Percentiles rank a stretch among this genome's conserved stretches.
Conservation (phyloP, 2,888 invertebrate species). For the Escarpia spicata region DNA sequence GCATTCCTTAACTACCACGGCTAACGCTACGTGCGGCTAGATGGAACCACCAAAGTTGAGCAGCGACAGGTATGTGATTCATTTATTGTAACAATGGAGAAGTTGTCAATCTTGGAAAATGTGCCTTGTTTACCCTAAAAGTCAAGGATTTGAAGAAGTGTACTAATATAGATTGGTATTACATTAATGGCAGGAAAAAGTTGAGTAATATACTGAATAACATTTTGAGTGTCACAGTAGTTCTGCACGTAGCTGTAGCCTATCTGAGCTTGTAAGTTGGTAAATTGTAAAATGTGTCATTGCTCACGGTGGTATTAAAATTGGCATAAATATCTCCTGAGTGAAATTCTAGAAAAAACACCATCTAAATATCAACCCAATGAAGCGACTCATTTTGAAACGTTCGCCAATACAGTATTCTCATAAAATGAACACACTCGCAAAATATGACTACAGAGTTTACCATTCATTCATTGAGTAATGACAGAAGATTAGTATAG, state of each 20-base stretch:
- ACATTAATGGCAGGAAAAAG: too few species aligned
- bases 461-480: not conserved
- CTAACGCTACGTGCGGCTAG: conserved; percentile 89
- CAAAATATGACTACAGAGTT: not conserved
- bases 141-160: not conserved
- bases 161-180: not conserved
- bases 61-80: conserved; percentile 79
- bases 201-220: too few species aligned
- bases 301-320: too few species aligned
- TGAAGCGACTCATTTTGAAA: too few species aligned
- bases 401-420: not conserved
- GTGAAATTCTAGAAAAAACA: too few species aligned
- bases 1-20: conserved; percentile 96
- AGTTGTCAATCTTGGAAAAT: not conserved
- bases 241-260: conserved; percentile 19
- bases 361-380: too few species aligned
- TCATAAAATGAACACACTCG: not conserved
- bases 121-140: not conserved
- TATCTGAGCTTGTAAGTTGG: too few species aligned
- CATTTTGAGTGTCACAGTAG: not conserved
- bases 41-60: conserved; percentile 95
- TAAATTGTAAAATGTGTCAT: too few species aligned
- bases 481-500: not conserved
- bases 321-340: too few species aligned
- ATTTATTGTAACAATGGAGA: not conserved